Percentiles rank a stretch among this genome's conserved stretches.
Evolutionary conservation across 2,888 invertebrate genomes (phyloP).

Genomic region (Drosophila helvetica): DNA sequence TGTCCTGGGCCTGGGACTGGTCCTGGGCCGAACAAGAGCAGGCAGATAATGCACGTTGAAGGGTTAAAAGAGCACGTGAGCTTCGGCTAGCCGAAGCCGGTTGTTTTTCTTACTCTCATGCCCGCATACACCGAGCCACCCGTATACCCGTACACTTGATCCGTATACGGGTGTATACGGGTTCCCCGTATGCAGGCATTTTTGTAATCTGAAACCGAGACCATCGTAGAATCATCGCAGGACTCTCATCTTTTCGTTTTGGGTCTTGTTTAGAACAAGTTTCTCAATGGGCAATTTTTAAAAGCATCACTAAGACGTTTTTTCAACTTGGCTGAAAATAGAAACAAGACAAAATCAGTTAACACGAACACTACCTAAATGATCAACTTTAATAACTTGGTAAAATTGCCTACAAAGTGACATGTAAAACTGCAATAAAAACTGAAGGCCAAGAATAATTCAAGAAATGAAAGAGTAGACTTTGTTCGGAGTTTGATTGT

Average conservation of each 20-base stretch:
- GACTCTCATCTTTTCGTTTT: constrained; percentile 40
- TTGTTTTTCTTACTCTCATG: constrained; percentile 16
- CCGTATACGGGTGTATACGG: background rate
- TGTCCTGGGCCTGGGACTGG: constrained; percentile 42
- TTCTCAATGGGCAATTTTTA: constrained; percentile 81
- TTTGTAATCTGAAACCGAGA: constrained; percentile 79
- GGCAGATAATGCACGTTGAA: constrained; percentile 70
- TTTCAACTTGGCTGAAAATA: constrained; percentile 82
- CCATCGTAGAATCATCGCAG: constrained; percentile 49
- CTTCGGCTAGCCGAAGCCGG: constrained; percentile 20
- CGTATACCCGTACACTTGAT: constrained; percentile 2
- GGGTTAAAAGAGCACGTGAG: constrained; percentile 43
- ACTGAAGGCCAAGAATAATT: constrained; percentile 9
- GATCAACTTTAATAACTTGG: constrained; percentile 45
- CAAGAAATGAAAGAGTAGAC: constrained; percentile 55
- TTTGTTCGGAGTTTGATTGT: constrained; percentile 58
- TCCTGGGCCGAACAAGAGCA: constrained; percentile 52
- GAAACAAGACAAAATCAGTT: constrained; percentile 64
- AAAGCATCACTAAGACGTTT: constrained; percentile 83
- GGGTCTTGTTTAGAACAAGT: constrained; percentile 71
- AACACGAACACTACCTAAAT: constrained; percentile 33
- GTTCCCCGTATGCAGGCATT: background rate
- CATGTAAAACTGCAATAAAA: constrained; percentile 39
- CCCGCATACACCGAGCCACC: constrained; percentile 1
- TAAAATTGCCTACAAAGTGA: constrained; percentile 62